Evolutionary conservation across 2,888 invertebrate species (phyloP).

Genomic region (Beris morrisii): DNA sequence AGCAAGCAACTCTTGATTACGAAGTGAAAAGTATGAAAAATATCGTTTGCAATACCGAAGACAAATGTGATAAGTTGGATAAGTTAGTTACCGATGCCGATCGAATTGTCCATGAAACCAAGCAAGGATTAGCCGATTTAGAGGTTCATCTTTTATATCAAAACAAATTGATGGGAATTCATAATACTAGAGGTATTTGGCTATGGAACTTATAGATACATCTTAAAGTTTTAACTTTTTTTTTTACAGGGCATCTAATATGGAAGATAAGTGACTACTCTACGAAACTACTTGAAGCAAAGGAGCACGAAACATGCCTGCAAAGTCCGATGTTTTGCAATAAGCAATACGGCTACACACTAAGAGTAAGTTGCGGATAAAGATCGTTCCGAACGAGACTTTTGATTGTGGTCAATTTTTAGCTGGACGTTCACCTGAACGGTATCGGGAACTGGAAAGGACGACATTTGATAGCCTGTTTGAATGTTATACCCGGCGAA

Average conservation of each 20-base stretch:
- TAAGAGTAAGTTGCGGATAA: slow-evolving; percentile 59
- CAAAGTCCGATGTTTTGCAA: slow-evolving; percentile 71
- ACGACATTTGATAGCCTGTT: slow-evolving; percentile 69
- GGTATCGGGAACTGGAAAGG: slow-evolving; percentile 78
- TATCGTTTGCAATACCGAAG: slow-evolving; percentile 58
- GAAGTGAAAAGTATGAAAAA: slow-evolving; percentile 59
- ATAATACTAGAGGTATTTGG: slow-evolving; percentile 50
- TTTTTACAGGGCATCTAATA: slow-evolving; percentile 60
- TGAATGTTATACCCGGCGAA: slow-evolving; percentile 69
- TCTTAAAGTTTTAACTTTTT: not conserved
- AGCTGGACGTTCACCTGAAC: slow-evolving; percentile 71
- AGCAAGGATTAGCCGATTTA: slow-evolving; percentile 57
- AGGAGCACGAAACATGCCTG: slow-evolving; percentile 64
- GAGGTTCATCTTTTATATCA: slow-evolving; percentile 55
- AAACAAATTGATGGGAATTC: slow-evolving; percentile 50
- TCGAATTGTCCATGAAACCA: slow-evolving; percentile 55
- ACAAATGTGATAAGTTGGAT: slow-evolving; percentile 59
- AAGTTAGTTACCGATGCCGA: slow-evolving; percentile 54
- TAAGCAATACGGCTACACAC: slow-evolving; percentile 72
- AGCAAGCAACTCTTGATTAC: slow-evolving; percentile 57
- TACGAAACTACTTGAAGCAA: slow-evolving; percentile 68
- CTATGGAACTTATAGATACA: not conserved
- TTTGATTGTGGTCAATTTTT: slow-evolving; percentile 33
- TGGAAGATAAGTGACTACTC: slow-evolving; percentile 72
- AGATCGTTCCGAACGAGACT: not conserved